Evolutionary conservation across 1,140 invertebrate genomes (phyloP).

Genomic region (Grapholita molesta): DNA sequence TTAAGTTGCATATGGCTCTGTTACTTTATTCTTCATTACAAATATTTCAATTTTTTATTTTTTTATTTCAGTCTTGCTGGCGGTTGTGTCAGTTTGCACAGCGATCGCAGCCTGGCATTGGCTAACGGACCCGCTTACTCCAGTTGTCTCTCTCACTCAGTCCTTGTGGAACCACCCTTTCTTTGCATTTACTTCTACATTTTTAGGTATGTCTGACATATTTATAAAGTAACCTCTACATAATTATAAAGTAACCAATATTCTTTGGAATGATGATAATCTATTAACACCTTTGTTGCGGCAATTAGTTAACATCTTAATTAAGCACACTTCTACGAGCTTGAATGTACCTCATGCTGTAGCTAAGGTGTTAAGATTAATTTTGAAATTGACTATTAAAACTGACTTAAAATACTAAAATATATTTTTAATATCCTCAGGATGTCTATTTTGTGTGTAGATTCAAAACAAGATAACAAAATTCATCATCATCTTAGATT

Average conservation of each 20-base stretch:
- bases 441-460: too few species aligned
- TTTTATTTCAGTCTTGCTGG: slow-evolving; percentile 87
- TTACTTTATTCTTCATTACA: slow-evolving; percentile 7
- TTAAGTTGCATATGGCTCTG: not conserved
- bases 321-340: too few species aligned
- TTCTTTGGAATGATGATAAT: not conserved
- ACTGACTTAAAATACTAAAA: too few species aligned
- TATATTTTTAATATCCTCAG: too few species aligned
- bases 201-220: slow-evolving; percentile 82
- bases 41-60: slow-evolving; percentile 11
- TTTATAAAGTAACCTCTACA: not conserved
- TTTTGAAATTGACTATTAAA: too few species aligned
- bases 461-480: too few species aligned
- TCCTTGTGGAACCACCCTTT: slow-evolving; percentile 97
- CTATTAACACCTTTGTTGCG: too few species aligned
- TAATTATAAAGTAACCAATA: not conserved
- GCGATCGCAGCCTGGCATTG: slow-evolving; percentile 96
- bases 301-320: too few species aligned
- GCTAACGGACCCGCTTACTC: slow-evolving; percentile 94
- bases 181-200: slow-evolving; percentile 93
- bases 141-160: slow-evolving; percentile 91
- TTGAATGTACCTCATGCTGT: too few species aligned
- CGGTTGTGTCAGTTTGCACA: slow-evolving; percentile 91
- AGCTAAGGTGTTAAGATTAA: too few species aligned
- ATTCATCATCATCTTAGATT: too few species aligned